Percentiles rank a stretch among this genome's conserved stretches.
phyloP scores from a whole-genome alignment of 2,113 vertebrate species.

The Brachyistius frenatus region DNA sequence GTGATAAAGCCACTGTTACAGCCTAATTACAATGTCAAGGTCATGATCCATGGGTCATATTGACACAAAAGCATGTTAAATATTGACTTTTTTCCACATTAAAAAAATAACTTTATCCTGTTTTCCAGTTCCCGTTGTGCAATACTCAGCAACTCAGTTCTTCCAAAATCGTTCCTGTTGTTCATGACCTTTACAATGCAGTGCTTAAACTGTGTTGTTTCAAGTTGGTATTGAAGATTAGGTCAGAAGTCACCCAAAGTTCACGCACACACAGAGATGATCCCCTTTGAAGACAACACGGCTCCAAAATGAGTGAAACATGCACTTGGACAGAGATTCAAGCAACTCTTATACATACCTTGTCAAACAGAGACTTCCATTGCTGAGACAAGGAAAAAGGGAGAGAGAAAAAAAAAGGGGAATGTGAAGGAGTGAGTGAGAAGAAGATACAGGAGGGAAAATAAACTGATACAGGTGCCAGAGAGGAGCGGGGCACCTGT shows the following conservation, averaged over 20 bases:
- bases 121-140: not conserved
- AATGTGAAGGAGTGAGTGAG: constrained; percentile 32
- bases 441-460: constrained; percentile 8
- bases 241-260: constrained; percentile 27
- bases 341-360: constrained; percentile 83
- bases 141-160: not conserved
- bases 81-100: not conserved
- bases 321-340: constrained; percentile 37
- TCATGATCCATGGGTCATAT: constrained; percentile 41
- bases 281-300: constrained; percentile 1
- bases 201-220: constrained; percentile 13
- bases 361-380: constrained; percentile 92
- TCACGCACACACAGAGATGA: constrained; percentile 39
- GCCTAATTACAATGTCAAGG: constrained; percentile 18
- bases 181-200: constrained; percentile 49
- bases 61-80: not conserved
- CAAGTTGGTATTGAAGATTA: constrained; percentile 12
- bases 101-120: not conserved
- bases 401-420: constrained; percentile 43
- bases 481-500: constrained; percentile 46
- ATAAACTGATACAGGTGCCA: constrained; percentile 27
- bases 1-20: constrained; percentile 26
- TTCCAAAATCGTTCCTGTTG: constrained; percentile 24
- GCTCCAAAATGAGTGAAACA: constrained; percentile 51
- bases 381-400: constrained; percentile 81